Evolutionary conservation across 2,113 vertebrate genomes (phyloP).

Genomic region (Plotosus lineatus): DNA sequence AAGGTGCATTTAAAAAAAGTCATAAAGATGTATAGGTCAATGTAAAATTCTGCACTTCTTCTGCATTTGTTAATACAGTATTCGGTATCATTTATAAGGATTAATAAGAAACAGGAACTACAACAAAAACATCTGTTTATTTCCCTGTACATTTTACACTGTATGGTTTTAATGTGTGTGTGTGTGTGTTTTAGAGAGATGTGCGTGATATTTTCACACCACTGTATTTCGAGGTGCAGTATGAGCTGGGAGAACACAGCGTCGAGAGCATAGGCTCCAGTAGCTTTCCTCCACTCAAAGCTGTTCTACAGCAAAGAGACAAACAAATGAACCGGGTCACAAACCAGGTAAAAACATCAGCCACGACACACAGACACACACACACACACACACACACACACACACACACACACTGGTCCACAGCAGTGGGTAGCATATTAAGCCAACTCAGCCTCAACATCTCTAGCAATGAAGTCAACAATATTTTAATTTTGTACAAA

Average conservation of each 20-base stretch:
- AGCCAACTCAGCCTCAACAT: too few relatives aligned
- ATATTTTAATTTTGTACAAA: too few relatives aligned
- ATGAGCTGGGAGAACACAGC: conserved; percentile 75
- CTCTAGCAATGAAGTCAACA: too few relatives aligned
- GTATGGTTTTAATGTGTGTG: neutral
- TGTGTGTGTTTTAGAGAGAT: conserved; percentile 79
- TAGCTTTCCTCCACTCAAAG: conserved; percentile 78
- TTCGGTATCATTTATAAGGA: too few relatives aligned
- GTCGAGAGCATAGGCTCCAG: conserved; percentile 59
- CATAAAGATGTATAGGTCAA: too few relatives aligned
- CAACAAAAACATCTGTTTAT: too few relatives aligned
- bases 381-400: neutral
- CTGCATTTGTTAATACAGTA: too few relatives aligned
- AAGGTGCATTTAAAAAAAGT: too few relatives aligned
- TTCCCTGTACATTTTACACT: too few relatives aligned
- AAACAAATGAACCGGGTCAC: conserved; percentile 71
- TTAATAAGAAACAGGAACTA: too few relatives aligned
- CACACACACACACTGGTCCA: neutral
- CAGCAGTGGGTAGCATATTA: too few relatives aligned
- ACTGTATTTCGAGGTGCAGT: conserved; percentile 82
- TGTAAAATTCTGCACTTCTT: too few relatives aligned
- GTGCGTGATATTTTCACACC: conserved; percentile 88
- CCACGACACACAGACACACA: neutral
- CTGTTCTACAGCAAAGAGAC: conserved; percentile 83
- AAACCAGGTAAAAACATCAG: conserved; percentile 70